Base-by-base conservation (phyloP, 2,888 invertebrate species). In the Amblyjoppa proteus region DNA sequence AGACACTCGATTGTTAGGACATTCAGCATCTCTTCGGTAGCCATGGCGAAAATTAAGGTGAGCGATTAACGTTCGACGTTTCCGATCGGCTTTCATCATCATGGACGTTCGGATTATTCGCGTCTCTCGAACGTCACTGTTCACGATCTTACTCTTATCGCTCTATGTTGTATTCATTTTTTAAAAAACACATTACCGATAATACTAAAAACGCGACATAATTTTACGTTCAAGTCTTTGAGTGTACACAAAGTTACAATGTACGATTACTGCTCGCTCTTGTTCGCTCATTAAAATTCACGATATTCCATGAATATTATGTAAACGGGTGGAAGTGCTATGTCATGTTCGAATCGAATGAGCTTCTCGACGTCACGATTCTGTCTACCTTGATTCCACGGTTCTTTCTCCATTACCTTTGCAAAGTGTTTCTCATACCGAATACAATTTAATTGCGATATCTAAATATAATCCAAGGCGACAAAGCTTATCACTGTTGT, bases 21-120 rank as follows among this genome's bases (percentile, higher is more conserved):
- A 28, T 88, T 90, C 64, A 85, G 88, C 81, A 75, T 76, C 56
- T 90, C 92, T 4, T 83, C 91, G 28, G 84, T 87, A 80, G 88
- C 88, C 56, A 93, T 93, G 93, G 91, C 89, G 3, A 93, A 93
- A 89, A 93, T 93, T 81, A 91, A 93, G 93, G 93, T 93, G 75
- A 86, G 83, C 70, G 49, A 2, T 53, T 5, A 11, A 61, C 16
- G 58, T 68, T 20, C 64, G 31, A 76, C 20, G 38, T n/a, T 16
- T n/a, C 28, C 66, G 66, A 25, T 5, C 49, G 1, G 34, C 38
- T 34, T 31, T 20, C 31, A 38, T 38, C 73, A 70, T 38, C 73
- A 70, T 70, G 70, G 70, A 70, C 71, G 71, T 13, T 45, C 25
- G 58, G 16, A 20, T 31, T 28, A 11, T 7, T 49, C 16, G 45